Conservation (phyloP, 64 coral and sea anemone species). For the Porites australiensis region DNA sequence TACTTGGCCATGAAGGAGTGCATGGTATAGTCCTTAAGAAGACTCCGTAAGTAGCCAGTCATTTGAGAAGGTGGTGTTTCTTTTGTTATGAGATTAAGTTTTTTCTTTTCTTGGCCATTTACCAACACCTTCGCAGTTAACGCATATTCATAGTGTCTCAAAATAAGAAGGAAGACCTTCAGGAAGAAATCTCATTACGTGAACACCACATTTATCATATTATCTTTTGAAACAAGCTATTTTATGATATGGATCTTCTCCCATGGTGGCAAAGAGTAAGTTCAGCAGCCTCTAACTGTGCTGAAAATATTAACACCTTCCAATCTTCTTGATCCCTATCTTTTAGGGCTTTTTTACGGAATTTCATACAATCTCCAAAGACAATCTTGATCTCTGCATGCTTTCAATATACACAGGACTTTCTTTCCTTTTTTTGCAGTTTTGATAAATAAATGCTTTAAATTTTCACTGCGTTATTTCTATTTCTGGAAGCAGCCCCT, state of each 20-base stretch:
- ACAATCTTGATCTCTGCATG: slow-evolving; percentile 42
- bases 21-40: not conserved
- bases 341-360: slow-evolving; percentile 14
- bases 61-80: slow-evolving; percentile 29
- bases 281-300: too few relatives aligned
- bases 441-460: too few relatives aligned
- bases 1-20: slow-evolving; percentile 40
- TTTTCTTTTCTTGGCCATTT: slow-evolving; percentile 39
- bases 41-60: slow-evolving; percentile 22
- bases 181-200: too few relatives aligned
- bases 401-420: not conserved
- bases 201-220: too few relatives aligned
- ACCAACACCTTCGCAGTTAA: slow-evolving; percentile 20
- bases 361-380: slow-evolving; percentile 52
- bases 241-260: too few relatives aligned
- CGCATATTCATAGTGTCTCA: slow-evolving; percentile 28
- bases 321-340: too few relatives aligned
- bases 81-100: slow-evolving; percentile 23
- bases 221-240: too few relatives aligned
- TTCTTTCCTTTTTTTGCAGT: too few relatives aligned
- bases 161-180: not conserved
- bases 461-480: too few relatives aligned
- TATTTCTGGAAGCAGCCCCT: too few relatives aligned
- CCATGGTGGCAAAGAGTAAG: too few relatives aligned
- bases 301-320: too few relatives aligned